Base-by-base conservation (phyloP, 2,113 vertebrate genomes). In the Piaya cayana region DNA sequence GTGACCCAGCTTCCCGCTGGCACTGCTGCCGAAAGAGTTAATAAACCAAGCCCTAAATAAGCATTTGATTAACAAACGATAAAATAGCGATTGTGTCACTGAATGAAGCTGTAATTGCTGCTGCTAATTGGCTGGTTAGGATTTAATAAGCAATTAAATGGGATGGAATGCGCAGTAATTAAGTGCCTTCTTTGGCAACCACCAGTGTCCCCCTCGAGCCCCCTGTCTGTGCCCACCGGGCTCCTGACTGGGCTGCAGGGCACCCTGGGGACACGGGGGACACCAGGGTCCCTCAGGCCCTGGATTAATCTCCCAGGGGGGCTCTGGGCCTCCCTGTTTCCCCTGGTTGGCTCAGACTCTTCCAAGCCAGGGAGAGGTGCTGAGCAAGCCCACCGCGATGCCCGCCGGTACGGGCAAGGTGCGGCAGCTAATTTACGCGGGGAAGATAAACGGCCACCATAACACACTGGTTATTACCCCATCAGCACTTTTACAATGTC, bases 111-210 rank as follows among this genome's bases (percentile, higher is more conserved):
- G 98, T 98, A 98, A 98, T 98, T 98, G 98, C 98, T 98, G 98
- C 98, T 98, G 98, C 98, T 98, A 98, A 98, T 98, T 98, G 98
- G 98, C 98, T 98, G 98, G 98, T 98, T 98, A 98, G 98, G 98
- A 98, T 98, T 98, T 98, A 98, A 98, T 98, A 98, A 98, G 98
- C 98, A 98, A 98, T 98, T 98, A 98, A 98, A 98, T 97, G 97
- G 98, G 98, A 98, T 97, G 98, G 97, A 98, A 98, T 98, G 97
- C 93, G 92, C 97, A 98, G 97, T 98, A 98, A 98, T 98, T 98
- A 98, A 97, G 96, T 97, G 97, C 97, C 88, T 95, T 90, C 47
- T 2, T 97, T 94, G 91, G 95, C 87, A 96, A 91, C 95, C 47
- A 29, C 86, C 90, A 79, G 39, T 39, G 39, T 72, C 77, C 60